Conservation (phyloP, 2,888 invertebrate genomes). For the Aromia moschata region DNA sequence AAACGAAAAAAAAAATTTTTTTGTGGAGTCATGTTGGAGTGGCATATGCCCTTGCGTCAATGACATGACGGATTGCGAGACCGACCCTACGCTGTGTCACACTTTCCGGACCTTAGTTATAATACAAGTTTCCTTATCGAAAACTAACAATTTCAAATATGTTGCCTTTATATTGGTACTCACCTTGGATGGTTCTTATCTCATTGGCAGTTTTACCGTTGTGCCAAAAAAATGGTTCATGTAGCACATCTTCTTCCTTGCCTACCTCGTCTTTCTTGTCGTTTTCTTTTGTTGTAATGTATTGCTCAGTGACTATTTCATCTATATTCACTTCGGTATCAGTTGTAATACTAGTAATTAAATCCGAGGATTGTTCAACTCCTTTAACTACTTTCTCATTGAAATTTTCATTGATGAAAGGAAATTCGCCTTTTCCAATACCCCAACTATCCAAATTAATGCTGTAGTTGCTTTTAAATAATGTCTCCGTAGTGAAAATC, state of each 20-base stretch:
- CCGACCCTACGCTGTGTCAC: too few species aligned
- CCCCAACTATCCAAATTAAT: neutral
- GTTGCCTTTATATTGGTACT: too few species aligned
- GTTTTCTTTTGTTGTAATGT: neutral
- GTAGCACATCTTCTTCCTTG: conserved; percentile 1
- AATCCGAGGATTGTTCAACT: neutral
- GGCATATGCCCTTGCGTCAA: too few species aligned
- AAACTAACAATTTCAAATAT: too few species aligned
- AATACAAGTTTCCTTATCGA: too few species aligned
- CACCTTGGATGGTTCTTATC: conserved; percentile 16
- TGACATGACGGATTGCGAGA: too few species aligned
- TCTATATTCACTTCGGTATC: neutral
- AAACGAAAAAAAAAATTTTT: too few species aligned
- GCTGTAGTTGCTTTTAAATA: neutral
- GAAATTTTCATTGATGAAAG: neutral
- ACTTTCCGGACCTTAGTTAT: too few species aligned
- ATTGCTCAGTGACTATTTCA: neutral
- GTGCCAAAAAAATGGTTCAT: conserved; percentile 15
- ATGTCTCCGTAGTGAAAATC: conserved; percentile 1
- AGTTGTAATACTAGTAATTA: neutral
- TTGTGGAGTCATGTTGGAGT: too few species aligned
- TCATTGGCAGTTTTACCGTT: conserved; percentile 1
- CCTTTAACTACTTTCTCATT: too few species aligned
- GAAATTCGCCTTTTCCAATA: neutral
- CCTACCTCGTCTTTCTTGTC: neutral